Evolutionary conservation across 2,113 vertebrate species (phyloP).

Genomic region (Apeltes quadracus): DNA sequence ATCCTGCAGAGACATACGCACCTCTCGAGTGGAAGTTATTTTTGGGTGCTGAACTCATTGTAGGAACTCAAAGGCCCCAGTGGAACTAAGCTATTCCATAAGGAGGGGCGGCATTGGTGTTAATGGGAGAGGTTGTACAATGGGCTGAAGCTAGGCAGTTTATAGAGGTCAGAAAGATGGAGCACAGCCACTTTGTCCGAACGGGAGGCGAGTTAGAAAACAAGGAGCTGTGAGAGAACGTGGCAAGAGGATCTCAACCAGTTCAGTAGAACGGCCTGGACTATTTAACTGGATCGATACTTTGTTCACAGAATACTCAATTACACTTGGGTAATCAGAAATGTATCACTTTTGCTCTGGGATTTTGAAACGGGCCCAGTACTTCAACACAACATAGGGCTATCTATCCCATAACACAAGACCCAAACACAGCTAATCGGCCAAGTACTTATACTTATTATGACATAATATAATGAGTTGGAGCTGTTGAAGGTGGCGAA

Average conservation of each 20-base stretch:
- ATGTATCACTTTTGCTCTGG: background rate
- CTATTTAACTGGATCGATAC: background rate
- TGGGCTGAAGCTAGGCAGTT: constrained; percentile 27
- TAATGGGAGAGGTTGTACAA: constrained; percentile 55
- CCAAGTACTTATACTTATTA: background rate
- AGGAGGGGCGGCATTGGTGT: constrained; percentile 45
- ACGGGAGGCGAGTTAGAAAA: constrained; percentile 11
- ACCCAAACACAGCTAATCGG: too few species aligned
- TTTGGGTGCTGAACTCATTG: constrained; percentile 54
- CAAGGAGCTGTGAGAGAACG: background rate
- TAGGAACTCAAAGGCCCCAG: constrained; percentile 43
- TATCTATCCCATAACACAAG: background rate
- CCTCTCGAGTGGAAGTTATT: constrained; percentile 45
- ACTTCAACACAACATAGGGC: background rate
- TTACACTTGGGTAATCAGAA: background rate
- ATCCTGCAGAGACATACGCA: constrained; percentile 1
- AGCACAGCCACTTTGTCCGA: constrained; percentile 20
- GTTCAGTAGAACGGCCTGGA: background rate
- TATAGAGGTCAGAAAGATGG: constrained; percentile 48
- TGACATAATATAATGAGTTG: background rate
- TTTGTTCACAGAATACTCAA: background rate
- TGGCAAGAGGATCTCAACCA: background rate
- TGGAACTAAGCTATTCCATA: constrained; percentile 64
- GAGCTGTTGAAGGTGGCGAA: background rate
- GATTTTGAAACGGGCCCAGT: background rate